Conservation (phyloP, 2,888 invertebrate species). For the Globia sparganii region DNA sequence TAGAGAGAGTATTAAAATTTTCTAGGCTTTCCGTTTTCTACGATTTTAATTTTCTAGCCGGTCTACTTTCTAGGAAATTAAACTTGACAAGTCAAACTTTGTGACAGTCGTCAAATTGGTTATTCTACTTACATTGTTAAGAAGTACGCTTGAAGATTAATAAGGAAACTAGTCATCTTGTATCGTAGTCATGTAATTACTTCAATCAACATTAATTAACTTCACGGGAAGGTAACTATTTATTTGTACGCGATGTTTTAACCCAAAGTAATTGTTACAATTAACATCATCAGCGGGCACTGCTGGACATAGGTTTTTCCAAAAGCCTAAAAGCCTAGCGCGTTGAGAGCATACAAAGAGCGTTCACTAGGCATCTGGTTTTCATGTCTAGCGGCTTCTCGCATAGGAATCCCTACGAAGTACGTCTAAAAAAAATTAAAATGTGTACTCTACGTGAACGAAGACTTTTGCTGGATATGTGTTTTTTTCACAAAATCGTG, state of each 20-base stretch:
- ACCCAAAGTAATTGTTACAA: background rate
- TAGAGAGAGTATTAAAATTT: background rate
- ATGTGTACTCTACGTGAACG: too few relatives aligned
- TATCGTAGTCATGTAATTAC: slow-evolving; percentile 21
- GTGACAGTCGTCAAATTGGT: background rate
- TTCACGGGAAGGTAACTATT: slow-evolving; percentile 32
- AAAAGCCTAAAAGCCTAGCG: too few relatives aligned
- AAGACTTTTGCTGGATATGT: too few relatives aligned
- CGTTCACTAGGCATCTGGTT: too few relatives aligned
- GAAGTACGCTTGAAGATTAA: background rate
- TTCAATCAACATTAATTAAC: slow-evolving; percentile 27
- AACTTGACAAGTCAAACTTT: background rate
- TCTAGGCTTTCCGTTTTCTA: background rate
- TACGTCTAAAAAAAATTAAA: too few relatives aligned
- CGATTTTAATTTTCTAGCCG: background rate
- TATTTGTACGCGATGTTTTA: slow-evolving; percentile 28
- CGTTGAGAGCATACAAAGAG: too few relatives aligned
- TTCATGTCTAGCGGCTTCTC: too few relatives aligned
- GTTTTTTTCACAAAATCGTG: too few relatives aligned
- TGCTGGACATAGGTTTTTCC: background rate
- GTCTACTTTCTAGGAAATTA: background rate
- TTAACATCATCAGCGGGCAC: background rate
- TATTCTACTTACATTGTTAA: background rate
- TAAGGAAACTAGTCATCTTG: slow-evolving; percentile 16
- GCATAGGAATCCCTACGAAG: too few relatives aligned